Evolutionary conservation across 2,888 invertebrate genomes (phyloP).

Genomic region (Drosophila cognata): DNA sequence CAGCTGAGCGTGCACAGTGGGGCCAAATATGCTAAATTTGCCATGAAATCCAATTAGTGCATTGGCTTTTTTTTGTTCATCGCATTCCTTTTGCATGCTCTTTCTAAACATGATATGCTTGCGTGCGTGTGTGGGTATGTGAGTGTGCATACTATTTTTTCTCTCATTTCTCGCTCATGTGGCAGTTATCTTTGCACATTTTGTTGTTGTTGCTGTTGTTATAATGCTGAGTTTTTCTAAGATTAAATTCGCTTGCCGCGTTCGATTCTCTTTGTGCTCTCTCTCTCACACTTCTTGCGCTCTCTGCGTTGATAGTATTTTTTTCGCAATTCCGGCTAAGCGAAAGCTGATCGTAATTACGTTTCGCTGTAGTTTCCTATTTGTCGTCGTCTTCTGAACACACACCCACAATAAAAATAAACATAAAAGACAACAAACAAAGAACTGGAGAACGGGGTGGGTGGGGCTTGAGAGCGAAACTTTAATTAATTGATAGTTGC

Average conservation of each 20-base stretch:
- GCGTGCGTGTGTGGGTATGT: background rate
- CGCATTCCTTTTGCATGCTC: slow-evolving; percentile 25
- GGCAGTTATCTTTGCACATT: slow-evolving; percentile 2
- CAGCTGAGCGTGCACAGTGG: slow-evolving; percentile 52
- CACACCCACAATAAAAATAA: slow-evolving; percentile 32
- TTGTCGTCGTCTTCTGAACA: slow-evolving; percentile 21
- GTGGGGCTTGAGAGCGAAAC: slow-evolving; percentile 23
- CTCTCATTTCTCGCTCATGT: background rate
- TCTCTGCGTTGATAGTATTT: slow-evolving; percentile 7
- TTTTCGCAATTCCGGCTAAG: slow-evolving; percentile 47
- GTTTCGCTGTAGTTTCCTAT: slow-evolving; percentile 45
- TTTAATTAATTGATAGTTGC: slow-evolving; percentile 37
- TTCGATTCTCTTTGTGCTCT: slow-evolving; percentile 2
- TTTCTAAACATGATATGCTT: slow-evolving; percentile 26
- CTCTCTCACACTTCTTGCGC: slow-evolving; percentile 16
- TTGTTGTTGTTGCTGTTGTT: background rate
- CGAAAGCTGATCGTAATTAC: slow-evolving; percentile 65
- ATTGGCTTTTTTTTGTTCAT: slow-evolving; percentile 15
- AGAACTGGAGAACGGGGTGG: slow-evolving; percentile 19
- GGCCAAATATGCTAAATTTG: slow-evolving; percentile 15
- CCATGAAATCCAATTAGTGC: slow-evolving; percentile 6
- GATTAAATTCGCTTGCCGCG: slow-evolving; percentile 1
- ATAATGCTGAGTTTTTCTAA: background rate
- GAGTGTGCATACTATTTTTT: background rate
- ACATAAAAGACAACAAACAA: slow-evolving; percentile 17